These are phyloP conservation scores for Chaetura pelagica DNA, from an alignment of 2,113 vertebrate genomes.

Conservation along the genomic window DNA sequence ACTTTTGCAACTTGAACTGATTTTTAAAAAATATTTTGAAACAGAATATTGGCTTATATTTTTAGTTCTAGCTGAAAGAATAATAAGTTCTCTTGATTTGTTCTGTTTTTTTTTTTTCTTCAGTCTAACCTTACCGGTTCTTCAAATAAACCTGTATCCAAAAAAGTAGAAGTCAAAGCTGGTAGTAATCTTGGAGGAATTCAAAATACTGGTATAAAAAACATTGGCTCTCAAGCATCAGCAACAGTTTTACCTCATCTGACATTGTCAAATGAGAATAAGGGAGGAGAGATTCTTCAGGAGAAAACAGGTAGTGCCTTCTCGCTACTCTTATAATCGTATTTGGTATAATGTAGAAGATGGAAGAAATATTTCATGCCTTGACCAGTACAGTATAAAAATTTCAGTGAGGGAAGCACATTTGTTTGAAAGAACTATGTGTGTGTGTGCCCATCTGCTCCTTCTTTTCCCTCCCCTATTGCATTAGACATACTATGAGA, in stretches of 20 bases:
- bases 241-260: slow-evolving; percentile 46
- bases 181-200: slow-evolving; percentile 46
- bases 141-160: slow-evolving; percentile 80
- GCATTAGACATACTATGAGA: accelerated
- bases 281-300: slow-evolving; percentile 49
- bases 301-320: slow-evolving; percentile 74
- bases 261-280: slow-evolving; percentile 56
- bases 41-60: neutral
- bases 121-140: slow-evolving; percentile 82
- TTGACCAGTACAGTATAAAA: neutral
- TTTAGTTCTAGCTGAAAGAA: slow-evolving; percentile 1
- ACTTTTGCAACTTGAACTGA: neutral
- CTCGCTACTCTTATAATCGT: neutral
- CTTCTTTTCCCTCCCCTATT: neutral
- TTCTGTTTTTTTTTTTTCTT: slow-evolving; percentile 42
- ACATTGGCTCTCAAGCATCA: neutral
- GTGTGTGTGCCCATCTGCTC: neutral
- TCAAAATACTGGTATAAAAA: slow-evolving; percentile 69
- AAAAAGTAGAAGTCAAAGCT: slow-evolving; percentile 75
- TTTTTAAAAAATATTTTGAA: too few relatives aligned
- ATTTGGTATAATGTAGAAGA: neutral
- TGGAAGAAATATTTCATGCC: neutral
- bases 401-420: neutral
- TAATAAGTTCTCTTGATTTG: slow-evolving; percentile 34
- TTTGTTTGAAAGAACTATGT: neutral